Evolutionary conservation across 2,888 invertebrate species (phyloP).

Genomic region (Cryptus armator): DNA sequence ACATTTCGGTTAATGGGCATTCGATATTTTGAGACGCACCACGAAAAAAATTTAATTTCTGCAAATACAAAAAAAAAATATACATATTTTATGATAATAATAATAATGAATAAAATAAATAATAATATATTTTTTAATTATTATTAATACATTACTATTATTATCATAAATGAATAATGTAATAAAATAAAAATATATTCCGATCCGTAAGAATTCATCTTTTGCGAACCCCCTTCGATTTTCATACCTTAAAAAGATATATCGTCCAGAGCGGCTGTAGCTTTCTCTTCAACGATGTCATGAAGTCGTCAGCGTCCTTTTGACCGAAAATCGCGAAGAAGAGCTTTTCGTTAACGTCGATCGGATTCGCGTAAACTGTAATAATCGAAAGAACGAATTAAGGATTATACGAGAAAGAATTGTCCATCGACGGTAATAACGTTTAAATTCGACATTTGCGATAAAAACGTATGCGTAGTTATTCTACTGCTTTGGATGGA

Average conservation of each 20-base stretch:
- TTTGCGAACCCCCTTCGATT: background rate
- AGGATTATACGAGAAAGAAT: background rate
- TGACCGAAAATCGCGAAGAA: slow-evolving; percentile 99
- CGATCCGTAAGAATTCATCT: too few relatives aligned
- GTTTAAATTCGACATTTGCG: slow-evolving; percentile 13
- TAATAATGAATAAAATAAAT: too few relatives aligned
- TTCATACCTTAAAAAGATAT: slow-evolving; percentile 91
- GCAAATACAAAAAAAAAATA: too few relatives aligned
- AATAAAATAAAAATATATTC: background rate
- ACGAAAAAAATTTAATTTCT: too few relatives aligned
- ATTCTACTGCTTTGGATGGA: slow-evolving; percentile 21
- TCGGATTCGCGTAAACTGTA: slow-evolving; percentile 95
- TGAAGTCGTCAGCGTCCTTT: slow-evolving; percentile 91
- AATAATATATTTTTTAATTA: too few relatives aligned
- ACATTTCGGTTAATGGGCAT: too few relatives aligned
- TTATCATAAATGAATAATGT: too few relatives aligned
- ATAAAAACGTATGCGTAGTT: slow-evolving; percentile 3
- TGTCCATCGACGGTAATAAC: background rate
- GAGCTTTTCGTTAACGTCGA: slow-evolving; percentile 97
- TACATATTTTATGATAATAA: too few relatives aligned
- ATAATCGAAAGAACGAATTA: slow-evolving; percentile 73
- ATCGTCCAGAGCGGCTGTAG: slow-evolving; percentile 94
- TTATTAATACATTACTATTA: too few relatives aligned
- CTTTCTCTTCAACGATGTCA: slow-evolving; percentile 78
- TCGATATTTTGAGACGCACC: too few relatives aligned